Evolutionary conservation across 2,888 invertebrate genomes (phyloP), one percentile per base, ranked within the genome.

Genomic region (Andrena haemorrhoa): DNA sequence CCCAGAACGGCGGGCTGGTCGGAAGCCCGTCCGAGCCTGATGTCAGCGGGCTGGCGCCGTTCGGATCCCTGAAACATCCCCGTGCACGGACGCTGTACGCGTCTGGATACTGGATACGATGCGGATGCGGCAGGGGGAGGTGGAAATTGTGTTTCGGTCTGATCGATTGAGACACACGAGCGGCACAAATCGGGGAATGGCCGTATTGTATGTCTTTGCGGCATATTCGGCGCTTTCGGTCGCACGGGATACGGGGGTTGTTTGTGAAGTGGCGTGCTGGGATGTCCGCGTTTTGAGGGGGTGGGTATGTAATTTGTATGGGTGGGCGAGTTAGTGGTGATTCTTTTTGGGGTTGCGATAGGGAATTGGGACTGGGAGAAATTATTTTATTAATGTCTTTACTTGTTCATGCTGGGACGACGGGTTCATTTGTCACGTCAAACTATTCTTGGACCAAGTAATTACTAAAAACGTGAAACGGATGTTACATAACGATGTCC

Each of bases 1-100:
- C 98, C 98, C 98, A 98, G 93, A 97, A 97, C 56, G 97, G 97
- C 68, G 96, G 95, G 41, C 95, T 95, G 63, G 95, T 94, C 89
- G 77, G 94, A 88, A 86, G 95, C 92, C 73, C 85, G 80, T 91
- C 90, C 47, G 85, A 53, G 29, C 87, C 77, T 93, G 90, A 85
- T 94, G 95, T 63, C 94, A 95, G 75, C 4, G 90, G 88, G 68
- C 88, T 90, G 33, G 94, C 94, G 85, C 94, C 95, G 93, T 97
- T 97, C 31, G 97, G 97, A 92, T 97, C 97, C 82, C 97, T 97
- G 94, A 63, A 94, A 94, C 89, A 91, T 79, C 70, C 41, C 65
- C 8, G 23, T 31, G 63, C 58, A 73, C 60, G 58, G 35, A 65
- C 65, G 33, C 49, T 58, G 8, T 51, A 20, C 63, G 31, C 20